A percentile compares a stretch with the other conserved stretches of the same genome.
Evolutionary conservation across 2,113 vertebrate species (phyloP).

Genomic region (Pituophis catenifer): DNA sequence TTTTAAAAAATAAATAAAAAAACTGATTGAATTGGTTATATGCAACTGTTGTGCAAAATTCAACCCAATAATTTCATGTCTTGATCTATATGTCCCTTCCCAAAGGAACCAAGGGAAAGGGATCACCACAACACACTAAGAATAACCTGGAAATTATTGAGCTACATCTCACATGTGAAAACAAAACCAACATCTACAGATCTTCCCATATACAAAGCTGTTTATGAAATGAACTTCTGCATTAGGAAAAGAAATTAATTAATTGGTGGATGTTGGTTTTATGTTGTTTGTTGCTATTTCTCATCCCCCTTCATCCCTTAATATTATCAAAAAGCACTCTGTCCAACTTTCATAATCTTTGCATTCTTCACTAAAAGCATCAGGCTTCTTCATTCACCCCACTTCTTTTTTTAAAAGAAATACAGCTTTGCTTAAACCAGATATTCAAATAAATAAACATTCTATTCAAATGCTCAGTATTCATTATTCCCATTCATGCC

Average conservation of each 20-base stretch:
- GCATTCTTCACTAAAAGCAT: neutral
- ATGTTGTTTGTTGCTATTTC: neutral
- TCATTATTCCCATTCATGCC: neutral
- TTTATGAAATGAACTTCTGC: neutral
- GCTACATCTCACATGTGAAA: neutral
- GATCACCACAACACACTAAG: neutral
- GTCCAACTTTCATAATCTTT: neutral
- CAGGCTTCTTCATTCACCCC: neutral
- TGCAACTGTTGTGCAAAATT: neutral
- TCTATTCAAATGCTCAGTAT: neutral
- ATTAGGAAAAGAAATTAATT: neutral
- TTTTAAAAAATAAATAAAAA: neutral
- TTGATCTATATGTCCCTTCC: neutral
- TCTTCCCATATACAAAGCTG: neutral
- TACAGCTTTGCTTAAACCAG: neutral
- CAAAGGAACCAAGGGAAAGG: neutral
- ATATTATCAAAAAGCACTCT: neutral
- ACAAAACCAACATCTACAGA: neutral
- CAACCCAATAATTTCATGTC: neutral
- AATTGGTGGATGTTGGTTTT: no score
- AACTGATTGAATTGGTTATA: neutral
- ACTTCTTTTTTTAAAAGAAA: neutral
- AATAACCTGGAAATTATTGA: neutral
- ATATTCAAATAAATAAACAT: neutral
- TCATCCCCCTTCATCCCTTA: neutral